phyloP scores from a whole-genome alignment of 1,140 invertebrate species.

The Archegozetes longisetosus region DNA sequence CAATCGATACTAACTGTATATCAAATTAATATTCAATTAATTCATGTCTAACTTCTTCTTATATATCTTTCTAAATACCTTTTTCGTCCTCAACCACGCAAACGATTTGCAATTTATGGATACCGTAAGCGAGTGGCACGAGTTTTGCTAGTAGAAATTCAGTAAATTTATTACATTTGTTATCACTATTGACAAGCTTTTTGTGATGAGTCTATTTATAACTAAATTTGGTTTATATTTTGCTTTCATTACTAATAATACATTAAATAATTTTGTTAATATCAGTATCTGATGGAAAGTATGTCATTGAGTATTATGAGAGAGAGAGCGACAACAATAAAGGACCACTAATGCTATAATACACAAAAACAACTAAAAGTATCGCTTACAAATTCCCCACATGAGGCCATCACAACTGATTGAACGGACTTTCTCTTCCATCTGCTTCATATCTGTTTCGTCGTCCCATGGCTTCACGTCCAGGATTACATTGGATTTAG shows the following conservation, averaged over 20 bases:
- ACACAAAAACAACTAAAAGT: neutral
- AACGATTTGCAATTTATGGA: conserved; percentile 81
- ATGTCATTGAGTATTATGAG: neutral
- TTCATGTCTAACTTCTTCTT: neutral
- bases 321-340: neutral
- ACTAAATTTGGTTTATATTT: neutral
- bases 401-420: conserved; percentile 69
- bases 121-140: conserved; percentile 82
- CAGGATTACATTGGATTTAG: conserved; percentile 83
- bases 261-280: no score
- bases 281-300: no score
- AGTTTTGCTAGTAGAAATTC: conserved; percentile 42
- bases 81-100: conserved; percentile 92
- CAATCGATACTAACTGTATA: conserved; percentile 55
- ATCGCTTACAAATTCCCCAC: conserved; percentile 58
- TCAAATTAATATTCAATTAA: neutral
- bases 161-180: no score
- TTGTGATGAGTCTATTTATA: neutral
- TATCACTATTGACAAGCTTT: neutral
- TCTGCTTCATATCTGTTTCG: conserved; percentile 74
- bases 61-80: conserved; percentile 16
- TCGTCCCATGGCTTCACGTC: conserved; percentile 98
- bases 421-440: conserved; percentile 63
- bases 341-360: neutral
- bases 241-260: no score